Conservation (phyloP, 2,888 invertebrate genomes). For the Agelastica alni region DNA sequence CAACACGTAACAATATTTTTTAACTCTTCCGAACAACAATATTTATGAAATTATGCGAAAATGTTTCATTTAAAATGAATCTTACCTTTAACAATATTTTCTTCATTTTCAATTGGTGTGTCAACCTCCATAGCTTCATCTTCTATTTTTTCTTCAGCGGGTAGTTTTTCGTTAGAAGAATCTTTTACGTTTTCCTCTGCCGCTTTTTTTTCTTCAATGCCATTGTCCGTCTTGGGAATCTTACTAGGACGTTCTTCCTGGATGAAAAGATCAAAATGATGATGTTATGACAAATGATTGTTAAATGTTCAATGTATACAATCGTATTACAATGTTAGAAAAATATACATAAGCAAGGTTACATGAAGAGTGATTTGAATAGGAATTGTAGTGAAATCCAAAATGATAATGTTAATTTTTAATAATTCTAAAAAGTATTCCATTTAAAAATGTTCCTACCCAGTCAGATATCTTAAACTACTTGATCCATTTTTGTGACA, state of each 20-base stretch:
- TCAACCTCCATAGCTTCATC: conserved; percentile 39
- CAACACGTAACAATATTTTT: no score
- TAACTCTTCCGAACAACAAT: no score
- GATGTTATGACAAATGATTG: conserved; percentile 6
- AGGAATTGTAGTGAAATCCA: no score
- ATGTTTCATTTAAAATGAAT: background rate
- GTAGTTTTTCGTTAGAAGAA: conserved; percentile 8
- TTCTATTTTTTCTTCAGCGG: conserved; percentile 27
- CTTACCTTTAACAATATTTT: background rate
- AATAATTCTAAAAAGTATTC: no score
- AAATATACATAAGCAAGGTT: no score
- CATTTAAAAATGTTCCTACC: no score
- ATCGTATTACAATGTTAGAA: no score
- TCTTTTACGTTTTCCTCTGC: conserved; percentile 28
- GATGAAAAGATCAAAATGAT: conserved; percentile 22
- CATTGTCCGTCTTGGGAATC: conserved; percentile 59
- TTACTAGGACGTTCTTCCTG: conserved; percentile 60
- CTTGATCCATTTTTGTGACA: no score
- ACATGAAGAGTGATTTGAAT: no score
- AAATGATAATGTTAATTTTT: no score
- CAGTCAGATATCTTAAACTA: no score
- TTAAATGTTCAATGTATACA: background rate
- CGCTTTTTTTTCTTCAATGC: conserved; percentile 28
- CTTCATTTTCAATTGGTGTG: conserved; percentile 24
- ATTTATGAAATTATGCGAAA: no score